Evolutionary conservation across 1,140 invertebrate species (phyloP).

Genomic region (Stegodyphus mimosarum): DNA sequence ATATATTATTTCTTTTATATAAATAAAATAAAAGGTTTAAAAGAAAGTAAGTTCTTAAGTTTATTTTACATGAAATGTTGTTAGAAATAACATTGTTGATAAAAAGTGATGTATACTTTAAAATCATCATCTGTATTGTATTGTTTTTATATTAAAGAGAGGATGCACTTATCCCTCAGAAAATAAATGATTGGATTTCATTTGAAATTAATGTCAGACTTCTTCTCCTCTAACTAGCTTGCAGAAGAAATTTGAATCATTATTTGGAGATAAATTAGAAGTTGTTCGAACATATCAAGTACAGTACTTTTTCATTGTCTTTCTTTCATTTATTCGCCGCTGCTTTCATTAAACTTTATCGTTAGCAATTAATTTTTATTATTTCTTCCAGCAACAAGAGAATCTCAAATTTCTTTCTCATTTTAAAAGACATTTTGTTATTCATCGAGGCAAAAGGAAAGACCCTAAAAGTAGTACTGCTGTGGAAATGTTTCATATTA

Average conservation of each 20-base stretch:
- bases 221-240: conserved; percentile 73
- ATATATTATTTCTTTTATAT: no score
- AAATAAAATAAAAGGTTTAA: no score
- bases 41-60: no score
- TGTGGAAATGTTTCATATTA: conserved; percentile 93
- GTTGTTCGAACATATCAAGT: conserved; percentile 94
- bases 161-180: no score
- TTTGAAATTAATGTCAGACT: background rate
- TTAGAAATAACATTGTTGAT: no score
- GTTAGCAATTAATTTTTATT: conserved; percentile 1
- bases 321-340: background rate
- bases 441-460: conserved; percentile 78
- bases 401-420: conserved; percentile 99
- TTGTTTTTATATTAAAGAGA: no score
- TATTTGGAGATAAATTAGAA: conserved; percentile 95
- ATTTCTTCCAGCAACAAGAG: conserved; percentile 85
- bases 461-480: conserved; percentile 69
- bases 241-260: conserved; percentile 96
- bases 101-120: no score
- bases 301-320: conserved; percentile 66
- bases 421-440: conserved; percentile 95
- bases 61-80: no score
- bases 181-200: background rate
- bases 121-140: no score
- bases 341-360: background rate